Base-by-base conservation (phyloP, 2,113 vertebrate genomes). In the Myrmophylax atrothorax region DNA sequence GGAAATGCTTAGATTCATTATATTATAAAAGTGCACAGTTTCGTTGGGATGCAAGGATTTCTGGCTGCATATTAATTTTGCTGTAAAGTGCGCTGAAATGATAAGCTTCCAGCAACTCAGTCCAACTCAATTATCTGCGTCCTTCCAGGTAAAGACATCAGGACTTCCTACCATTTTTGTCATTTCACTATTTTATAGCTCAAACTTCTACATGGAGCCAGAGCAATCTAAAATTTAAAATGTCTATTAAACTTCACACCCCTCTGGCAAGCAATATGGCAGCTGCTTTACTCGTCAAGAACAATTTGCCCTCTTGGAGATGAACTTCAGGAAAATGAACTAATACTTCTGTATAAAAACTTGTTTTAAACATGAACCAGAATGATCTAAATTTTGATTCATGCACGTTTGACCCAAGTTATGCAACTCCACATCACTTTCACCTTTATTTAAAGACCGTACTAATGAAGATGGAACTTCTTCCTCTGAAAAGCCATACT, bases 121-220 rank as follows among this genome's bases (percentile, higher is more conserved):
- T 89, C 77, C 91, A 92, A 68, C 60, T 88, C 60, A 94, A 72
- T 94, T 95, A 87, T 84, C 64, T 87, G n/a, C 35, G 72, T 68
- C 70, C 69, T 89, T 97, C 73, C 84, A 93, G 80, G 66, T 94
- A 80, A 94, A 87, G 81, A 76, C 9, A 3, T 91, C 77, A 82
- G 58, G 74, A 75, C 46, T 91, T 93, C 53, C 37, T 62, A 38
- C 18, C 19, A 56, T 77, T 87, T 94, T 82, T 94, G 46, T 82
- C 8, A 73, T 83, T 89, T 83, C 31, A 23, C 26, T 86, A 4
- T 62, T 91, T 83, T 64, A 69, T 50, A 85, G 63, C 49, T 84
- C 37, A 62, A 58, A 76, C 15, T 94, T 68, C 52, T 38, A 42
- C 31, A 19, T 59, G 20, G 33, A 89, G 24, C 60, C 62, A 96